Evolutionary conservation across 2,888 invertebrate species (phyloP), one percentile per base, ranked within the genome.

Genomic region (Harmothoe impar): DNA sequence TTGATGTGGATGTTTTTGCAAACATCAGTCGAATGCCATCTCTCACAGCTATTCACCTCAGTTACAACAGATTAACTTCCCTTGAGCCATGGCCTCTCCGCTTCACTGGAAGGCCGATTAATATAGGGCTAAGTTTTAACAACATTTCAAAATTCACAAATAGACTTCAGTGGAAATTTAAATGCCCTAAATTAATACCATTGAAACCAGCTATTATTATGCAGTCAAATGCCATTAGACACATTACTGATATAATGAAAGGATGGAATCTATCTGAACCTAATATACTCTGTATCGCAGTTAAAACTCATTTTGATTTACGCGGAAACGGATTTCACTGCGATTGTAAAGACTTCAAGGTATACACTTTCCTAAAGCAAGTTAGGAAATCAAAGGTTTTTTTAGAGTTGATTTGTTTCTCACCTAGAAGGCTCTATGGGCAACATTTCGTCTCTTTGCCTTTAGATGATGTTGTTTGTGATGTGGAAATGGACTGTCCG

Each of bases 321-420:
- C 23, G 35, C 17, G 23, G n/a, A 10, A 84, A 84, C 20, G 23
- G 10, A 10, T 84, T 43, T 84, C 35, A 12, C 43, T 84, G 84
- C 33, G 84, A 84, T 20, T 84, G 84, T 43, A 29, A 33, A 33
- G 84, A 84, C 25, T 84, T n/a, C 51, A 33, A 17, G 84, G 5
- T n/a, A 20, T 84, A 84, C 20, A 51, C n/a, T 5, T 51, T 43
- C 10, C 33, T 84, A 10, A 0, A 43, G 1, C 1, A 5, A 23
- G 23, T 33, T n/a, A 3, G 7, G 1, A 0, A 84, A 0, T 84
- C 84, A 23, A 25, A 0, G 17, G 17, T 7, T 7, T 35, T 35
- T 3, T 33, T 0, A 23, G 0, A 84, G 0, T 10, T 84, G 43
- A 3, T 15, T 1, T 84, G 84, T 43, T 15, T 10, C n/a, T 17